Conservation (phyloP, 2,888 invertebrate species). For the Orthosia cruda region DNA sequence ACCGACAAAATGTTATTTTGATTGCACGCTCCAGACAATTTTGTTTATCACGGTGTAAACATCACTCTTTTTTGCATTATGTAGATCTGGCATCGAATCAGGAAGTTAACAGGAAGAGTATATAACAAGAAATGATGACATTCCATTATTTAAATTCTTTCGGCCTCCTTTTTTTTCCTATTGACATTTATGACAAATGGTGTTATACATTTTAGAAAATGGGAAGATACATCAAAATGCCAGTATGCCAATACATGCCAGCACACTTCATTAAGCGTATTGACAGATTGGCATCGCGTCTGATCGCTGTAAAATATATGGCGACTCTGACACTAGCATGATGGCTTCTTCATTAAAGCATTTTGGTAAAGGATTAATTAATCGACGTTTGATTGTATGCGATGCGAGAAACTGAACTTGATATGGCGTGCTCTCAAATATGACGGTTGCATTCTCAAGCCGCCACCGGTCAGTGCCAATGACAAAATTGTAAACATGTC, state of each 20-base stretch:
- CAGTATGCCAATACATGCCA: slow-evolving; percentile 40
- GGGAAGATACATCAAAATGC: slow-evolving; percentile 33
- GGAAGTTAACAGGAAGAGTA: slow-evolving; percentile 11
- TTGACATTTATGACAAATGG: slow-evolving; percentile 20
- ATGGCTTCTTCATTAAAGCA: slow-evolving; percentile 8
- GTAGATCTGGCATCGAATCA: slow-evolving; percentile 12
- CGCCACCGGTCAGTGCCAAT: slow-evolving; percentile 82
- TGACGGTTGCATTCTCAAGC: slow-evolving; percentile 66
- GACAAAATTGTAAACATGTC: slow-evolving; percentile 79
- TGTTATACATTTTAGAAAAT: slow-evolving; percentile 21
- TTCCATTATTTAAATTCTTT: slow-evolving; percentile 4
- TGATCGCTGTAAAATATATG: slow-evolving; percentile 46
- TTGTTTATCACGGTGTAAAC: slow-evolving; percentile 31
- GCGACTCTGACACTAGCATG: neutral
- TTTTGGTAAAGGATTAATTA: slow-evolving; percentile 27
- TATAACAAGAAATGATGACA: slow-evolving; percentile 8
- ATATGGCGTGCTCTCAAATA: slow-evolving; percentile 70
- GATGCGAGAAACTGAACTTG: slow-evolving; percentile 56
- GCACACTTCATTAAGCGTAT: slow-evolving; percentile 43
- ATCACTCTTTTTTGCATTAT: neutral
- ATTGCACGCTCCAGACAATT: slow-evolving; percentile 38
- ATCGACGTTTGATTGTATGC: slow-evolving; percentile 10
- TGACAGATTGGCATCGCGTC: slow-evolving; percentile 36
- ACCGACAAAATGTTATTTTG: slow-evolving; percentile 34
- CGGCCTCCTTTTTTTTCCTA: slow-evolving; percentile 7